phyloP scores from a whole-genome alignment of 2,888 invertebrate genomes.

The Trilocha varians region DNA sequence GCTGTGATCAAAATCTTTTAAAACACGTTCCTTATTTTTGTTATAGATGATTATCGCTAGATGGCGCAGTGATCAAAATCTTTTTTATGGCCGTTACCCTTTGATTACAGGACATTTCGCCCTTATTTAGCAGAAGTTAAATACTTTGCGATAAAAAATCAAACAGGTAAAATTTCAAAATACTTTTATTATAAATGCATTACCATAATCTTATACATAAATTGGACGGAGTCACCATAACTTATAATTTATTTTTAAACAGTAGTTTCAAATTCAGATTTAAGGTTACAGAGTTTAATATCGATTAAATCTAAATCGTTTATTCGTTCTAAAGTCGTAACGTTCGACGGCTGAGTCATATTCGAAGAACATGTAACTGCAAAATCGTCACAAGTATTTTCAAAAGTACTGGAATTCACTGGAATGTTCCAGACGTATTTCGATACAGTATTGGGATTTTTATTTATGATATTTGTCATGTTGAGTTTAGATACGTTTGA shows the following conservation, averaged over 20 bases:
- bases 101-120: no score
- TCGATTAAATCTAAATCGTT: conserved; percentile 57
- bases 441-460: conserved; percentile 28
- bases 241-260: conserved; percentile 23
- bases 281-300: conserved; percentile 48
- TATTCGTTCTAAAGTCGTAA: conserved; percentile 58
- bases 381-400: conserved; percentile 25
- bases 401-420: conserved; percentile 24
- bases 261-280: conserved; percentile 49
- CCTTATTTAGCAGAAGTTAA: no score
- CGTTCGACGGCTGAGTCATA: conserved; percentile 40
- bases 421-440: conserved; percentile 42
- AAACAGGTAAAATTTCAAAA: no score
- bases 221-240: no score
- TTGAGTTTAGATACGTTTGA: conserved; percentile 10
- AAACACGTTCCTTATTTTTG: no score
- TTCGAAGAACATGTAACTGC: conserved; percentile 18
- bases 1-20: no score
- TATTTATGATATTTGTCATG: conserved; percentile 20
- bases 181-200: no score
- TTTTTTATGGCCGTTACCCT: no score
- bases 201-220: no score
- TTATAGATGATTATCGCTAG: no score
- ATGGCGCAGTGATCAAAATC: no score
- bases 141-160: no score